Base-by-base conservation (phyloP, 2,888 invertebrate species). In the Noctua pronuba region DNA sequence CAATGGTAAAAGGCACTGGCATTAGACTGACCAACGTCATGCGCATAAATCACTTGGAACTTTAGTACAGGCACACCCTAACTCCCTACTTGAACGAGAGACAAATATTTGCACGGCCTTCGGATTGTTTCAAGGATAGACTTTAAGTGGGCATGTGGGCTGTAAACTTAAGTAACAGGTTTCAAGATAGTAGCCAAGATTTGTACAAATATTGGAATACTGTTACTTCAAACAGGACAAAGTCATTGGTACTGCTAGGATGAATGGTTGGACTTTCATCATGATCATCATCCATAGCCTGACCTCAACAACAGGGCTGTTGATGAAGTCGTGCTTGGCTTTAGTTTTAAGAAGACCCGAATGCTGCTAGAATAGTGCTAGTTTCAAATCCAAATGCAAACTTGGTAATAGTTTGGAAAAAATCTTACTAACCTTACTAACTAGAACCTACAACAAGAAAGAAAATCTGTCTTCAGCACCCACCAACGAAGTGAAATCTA, bases 31-130 rank as follows among this genome's bases (percentile, higher is more conserved):
- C 66, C 52, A 65, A 44, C 60, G 60, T 49, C 65, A 69, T 38
- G 16, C 24, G 41, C 60, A 77, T 82, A 85, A 76, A 73, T 73
- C 83, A 73, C 67, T 68, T 52, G 31, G 31, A 65, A 65, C 21
- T 73, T 66, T 35, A 70, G 31, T 64, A 16, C 24, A n/a, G 77
- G 52, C 83, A 73, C 83, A 65, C 86, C 82, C 70, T 73, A 44
- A 62, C 41, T 71, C 31, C n/a, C 13, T 44, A 44, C 16, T 49
- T 8, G 52, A 62, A 52, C n/a, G 16, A 38, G 60, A 31, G 62
- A 75, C 69, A 76, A 83, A 85, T 77, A 86, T 83, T 83, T 77
- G 62, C 77, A 82, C 65, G 60, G 31, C 77, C 83, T 70, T 77
- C 66, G 55, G 16, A 60, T 65, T 66, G 73, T 77, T 76, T 73